Base-by-base conservation (phyloP, 2,888 invertebrate species). In the Cheilosia soror region DNA sequence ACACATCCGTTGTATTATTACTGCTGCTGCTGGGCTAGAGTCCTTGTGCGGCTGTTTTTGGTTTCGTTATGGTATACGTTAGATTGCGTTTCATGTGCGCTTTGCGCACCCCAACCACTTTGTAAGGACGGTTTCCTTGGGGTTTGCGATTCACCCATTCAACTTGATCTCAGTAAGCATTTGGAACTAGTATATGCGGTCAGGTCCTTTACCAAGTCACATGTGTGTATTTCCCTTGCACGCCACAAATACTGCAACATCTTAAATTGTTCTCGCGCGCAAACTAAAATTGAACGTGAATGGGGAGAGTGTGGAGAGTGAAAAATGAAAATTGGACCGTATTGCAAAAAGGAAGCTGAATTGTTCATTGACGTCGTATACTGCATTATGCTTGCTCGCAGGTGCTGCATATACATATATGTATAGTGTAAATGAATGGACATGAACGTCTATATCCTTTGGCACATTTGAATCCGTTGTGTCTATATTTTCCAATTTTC, bases 401-500 rank as follows among this genome's bases (percentile, higher is more conserved):
- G 60, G 66, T 75, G 69, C 37, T 49, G 60, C 29, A 47, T 27
- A 27, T 55, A 9, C 1, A 37, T 44, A n/a, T 27, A 31, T 62
- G 49, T 51, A 25, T 37, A 63, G 53, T 65, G 80, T 68, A 66
- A 66, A 66, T 71, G 71, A 75, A 65, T 66, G 75, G 44, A 58
- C 53, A 60, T 37, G 55, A 60, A 47, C 51, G 49, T 25, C 13
- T 63, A 37, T 83, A 51, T 73, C 66, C 81, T 72, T 77, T 62
- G 76, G 81, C 63, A 57, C 76, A 68, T 85, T 77, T 77, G 85
- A 85, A 68, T 76, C 62, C 57, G 71, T 76, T 81, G 72, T 81
- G 81, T 81, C 81, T 85, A 72, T 62, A 81, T 72, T 79, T 63
- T 33, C 47, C 42, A 77, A 71, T 69, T n/a, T n/a, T n/a, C 20